Evolutionary conservation across 2,888 invertebrate genomes (phyloP), one percentile per base, ranked within the genome.

Genomic region (Gnatocerus cornutus): DNA sequence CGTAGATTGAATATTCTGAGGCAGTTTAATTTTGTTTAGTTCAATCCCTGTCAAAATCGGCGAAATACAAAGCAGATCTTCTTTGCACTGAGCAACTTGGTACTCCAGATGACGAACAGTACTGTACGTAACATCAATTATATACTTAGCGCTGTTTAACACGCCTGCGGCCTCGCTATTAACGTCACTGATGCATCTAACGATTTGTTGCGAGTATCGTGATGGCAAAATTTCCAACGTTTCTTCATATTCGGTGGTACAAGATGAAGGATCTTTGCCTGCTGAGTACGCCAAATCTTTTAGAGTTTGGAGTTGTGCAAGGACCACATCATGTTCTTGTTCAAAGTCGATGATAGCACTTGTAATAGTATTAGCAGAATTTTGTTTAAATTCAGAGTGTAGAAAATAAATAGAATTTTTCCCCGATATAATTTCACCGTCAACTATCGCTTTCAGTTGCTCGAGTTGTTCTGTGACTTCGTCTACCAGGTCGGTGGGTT

Each of bases 381-480:
- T 21, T 21, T 4, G 21, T 21, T 21, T 1, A 21, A 21, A 21
- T 29, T 5, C 4, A 7, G 29, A 29, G 7, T 21, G 21, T 21
- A 21, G 21, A 1, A 3, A 21, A 21, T 4, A 21, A 21, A 21
- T 4, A 21, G 21, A 21, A 21, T 21, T 21, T 21, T 14, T 30
- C 21, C 9, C 29, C 48, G 0, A 37, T 8, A 33, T 48, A 30
- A 61, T 48, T 13, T 46, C n/a, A 5, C 61, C 61, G 4, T 21
- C 1, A 1, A 48, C 61, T 1, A 33, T 48, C 3, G 12, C 33
- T 8, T 46, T 33, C 2, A 61, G 21, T 16, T 46, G 21, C 3
- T 48, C 46, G 12, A 61, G 37, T 61, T 61, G 61, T 37, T 61
- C 5, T 3, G 5, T 6, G 6, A 37, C 61, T n/a, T 61, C 61